These are phyloP conservation scores for Coecobrya sp. DNA, from an alignment of 2,888 invertebrate genomes.

Conservation along the genomic window DNA sequence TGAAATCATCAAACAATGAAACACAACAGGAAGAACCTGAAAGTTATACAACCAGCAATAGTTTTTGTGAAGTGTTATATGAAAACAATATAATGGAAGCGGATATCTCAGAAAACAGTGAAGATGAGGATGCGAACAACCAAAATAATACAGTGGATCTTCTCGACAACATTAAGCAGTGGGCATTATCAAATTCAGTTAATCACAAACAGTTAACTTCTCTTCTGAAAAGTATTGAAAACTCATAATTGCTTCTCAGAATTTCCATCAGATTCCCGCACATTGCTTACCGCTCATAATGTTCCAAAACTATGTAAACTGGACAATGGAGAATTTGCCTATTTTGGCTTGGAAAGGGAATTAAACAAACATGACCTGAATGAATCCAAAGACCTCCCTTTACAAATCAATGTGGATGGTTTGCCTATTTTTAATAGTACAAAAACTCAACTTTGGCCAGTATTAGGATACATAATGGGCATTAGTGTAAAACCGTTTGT, in stretches of 20 bases:
- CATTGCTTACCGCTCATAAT: background rate
- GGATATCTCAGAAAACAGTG: too few species aligned
- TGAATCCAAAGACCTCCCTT: background rate
- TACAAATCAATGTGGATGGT: slow-evolving; percentile 58
- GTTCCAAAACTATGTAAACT: background rate
- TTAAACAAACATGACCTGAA: background rate
- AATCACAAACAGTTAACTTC: slow-evolving; percentile 11
- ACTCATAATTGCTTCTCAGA: background rate
- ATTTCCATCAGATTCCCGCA: background rate
- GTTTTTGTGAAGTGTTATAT: too few species aligned
- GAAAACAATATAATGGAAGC: too few species aligned
- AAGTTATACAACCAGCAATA: too few species aligned
- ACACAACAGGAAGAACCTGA: too few species aligned
- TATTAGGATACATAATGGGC: slow-evolving; percentile 16
- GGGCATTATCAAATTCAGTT: background rate
- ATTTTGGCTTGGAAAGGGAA: background rate
- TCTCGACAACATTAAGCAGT: background rate
- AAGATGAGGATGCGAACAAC: background rate
- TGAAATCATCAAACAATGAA: too few species aligned
- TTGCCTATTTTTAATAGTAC: slow-evolving; percentile 58
- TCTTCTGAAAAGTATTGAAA: background rate
- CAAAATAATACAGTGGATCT: too few species aligned
- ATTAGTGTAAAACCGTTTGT: background rate
- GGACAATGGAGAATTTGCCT: background rate
- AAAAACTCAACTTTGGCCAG: slow-evolving; percentile 50